These are phyloP conservation scores for Mionectes macconnelli DNA, from an alignment of 2,113 vertebrate species.

Conservation along the genomic window DNA sequence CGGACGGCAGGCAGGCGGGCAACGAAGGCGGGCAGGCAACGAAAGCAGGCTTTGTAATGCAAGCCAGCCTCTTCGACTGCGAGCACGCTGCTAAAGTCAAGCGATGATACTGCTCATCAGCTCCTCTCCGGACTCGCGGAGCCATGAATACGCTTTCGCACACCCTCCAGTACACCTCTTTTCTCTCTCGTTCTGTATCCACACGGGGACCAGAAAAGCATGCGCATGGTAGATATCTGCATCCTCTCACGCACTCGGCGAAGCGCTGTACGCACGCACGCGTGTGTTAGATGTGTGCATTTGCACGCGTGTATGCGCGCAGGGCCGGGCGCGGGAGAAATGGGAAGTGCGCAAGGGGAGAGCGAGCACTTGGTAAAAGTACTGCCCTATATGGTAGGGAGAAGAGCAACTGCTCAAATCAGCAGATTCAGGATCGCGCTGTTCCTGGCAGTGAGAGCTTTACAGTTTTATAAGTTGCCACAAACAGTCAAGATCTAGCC, in stretches of 20 bases:
- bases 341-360: background rate
- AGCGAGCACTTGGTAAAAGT: background rate
- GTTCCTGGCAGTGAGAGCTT: background rate
- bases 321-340: background rate
- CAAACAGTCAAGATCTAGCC: background rate
- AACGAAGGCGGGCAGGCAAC: background rate
- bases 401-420: background rate
- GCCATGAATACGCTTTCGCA: background rate
- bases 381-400: slow-evolving; percentile 13
- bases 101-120: background rate
- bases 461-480: background rate
- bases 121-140: background rate
- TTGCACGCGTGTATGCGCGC: background rate
- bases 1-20: slow-evolving; percentile 2
- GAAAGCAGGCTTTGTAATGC: slow-evolving; percentile 52
- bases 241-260: background rate
- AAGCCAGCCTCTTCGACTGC: slow-evolving; percentile 43
- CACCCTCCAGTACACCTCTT: background rate
- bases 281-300: background rate
- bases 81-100: background rate
- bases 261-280: background rate
- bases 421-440: background rate
- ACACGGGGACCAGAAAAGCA: background rate
- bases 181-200: background rate
- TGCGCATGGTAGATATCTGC: background rate